phyloP scores from a whole-genome alignment of 2,888 invertebrate genomes.

The Zeuzera pyrina region DNA sequence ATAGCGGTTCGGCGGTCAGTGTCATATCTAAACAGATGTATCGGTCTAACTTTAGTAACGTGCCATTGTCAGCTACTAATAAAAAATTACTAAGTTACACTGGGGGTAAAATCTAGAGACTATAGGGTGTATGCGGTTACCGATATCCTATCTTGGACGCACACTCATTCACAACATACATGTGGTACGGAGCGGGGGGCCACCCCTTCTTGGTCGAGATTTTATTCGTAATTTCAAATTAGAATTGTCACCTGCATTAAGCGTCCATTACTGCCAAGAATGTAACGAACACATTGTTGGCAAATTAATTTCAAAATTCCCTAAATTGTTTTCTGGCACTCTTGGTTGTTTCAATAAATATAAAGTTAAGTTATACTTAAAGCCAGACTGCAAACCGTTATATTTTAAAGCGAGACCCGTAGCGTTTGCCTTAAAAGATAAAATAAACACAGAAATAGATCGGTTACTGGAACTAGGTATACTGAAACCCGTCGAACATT shows the following conservation, averaged over 20 bases:
- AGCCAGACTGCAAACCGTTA: slow-evolving; percentile 2
- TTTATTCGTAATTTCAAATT: slow-evolving; percentile 6
- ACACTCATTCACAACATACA: background rate
- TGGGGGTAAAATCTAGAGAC: background rate
- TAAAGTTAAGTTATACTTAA: slow-evolving; percentile 4
- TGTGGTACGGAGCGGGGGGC: slow-evolving; percentile 1
- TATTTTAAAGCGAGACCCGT: slow-evolving; percentile 6
- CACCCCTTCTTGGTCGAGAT: slow-evolving; percentile 5
- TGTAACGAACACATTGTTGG: background rate
- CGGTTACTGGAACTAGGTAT: slow-evolving; percentile 3
- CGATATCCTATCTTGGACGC: background rate
- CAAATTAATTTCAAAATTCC: background rate
- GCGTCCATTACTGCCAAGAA: too few relatives aligned
- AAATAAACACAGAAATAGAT: slow-evolving; percentile 6
- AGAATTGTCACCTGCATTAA: too few relatives aligned
- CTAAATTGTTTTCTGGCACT: slow-evolving; percentile 3
- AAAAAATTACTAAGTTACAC: background rate
- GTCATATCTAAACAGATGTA: slow-evolving; percentile 2
- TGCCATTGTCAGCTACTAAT: background rate
- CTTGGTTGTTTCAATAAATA: slow-evolving; percentile 7
- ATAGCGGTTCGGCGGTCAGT: slow-evolving; percentile 2
- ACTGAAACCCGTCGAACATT: slow-evolving; percentile 2
- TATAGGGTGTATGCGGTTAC: background rate
- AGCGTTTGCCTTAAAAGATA: slow-evolving; percentile 3
- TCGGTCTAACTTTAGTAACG: background rate